phyloP scores from a whole-genome alignment of 2,113 vertebrate species.

The Epinephelus cyanopodus region DNA sequence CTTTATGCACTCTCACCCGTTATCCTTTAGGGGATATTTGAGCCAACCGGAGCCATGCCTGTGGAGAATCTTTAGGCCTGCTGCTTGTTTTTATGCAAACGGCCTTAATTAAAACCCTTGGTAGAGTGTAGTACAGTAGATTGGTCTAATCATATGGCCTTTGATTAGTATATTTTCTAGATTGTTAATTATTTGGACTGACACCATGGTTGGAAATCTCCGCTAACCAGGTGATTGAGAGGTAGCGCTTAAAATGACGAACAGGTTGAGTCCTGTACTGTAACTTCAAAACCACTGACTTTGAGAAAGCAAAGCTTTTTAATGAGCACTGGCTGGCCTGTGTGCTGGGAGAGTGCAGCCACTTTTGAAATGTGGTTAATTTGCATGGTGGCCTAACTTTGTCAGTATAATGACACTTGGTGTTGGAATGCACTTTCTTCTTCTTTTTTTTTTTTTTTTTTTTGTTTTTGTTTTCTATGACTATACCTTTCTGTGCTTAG shows the following conservation, averaged over 20 bases:
- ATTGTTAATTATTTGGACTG: constrained; percentile 32
- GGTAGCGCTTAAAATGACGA: constrained; percentile 3
- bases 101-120: constrained; percentile 41
- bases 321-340: constrained; percentile 69
- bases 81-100: constrained; percentile 43
- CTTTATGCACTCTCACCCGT: constrained; percentile 35
- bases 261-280: constrained; percentile 46
- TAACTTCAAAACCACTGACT: constrained; percentile 52
- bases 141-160: constrained; percentile 42
- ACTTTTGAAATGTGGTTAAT: constrained; percentile 61
- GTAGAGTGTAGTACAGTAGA: constrained; percentile 4
- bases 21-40: constrained; percentile 24
- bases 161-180: constrained; percentile 29
- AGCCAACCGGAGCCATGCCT: constrained; percentile 28
- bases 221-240: constrained; percentile 32
- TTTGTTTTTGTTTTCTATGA: constrained; percentile 39
- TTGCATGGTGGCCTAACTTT: constrained; percentile 74
- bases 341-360: constrained; percentile 54
- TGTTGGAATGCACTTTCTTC: constrained; percentile 80
- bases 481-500: constrained; percentile 70
- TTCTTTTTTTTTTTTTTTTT: constrained; percentile 33
- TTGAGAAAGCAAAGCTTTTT: constrained; percentile 48
- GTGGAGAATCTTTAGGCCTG: constrained; percentile 22
- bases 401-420: constrained; percentile 57
- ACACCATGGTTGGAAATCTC: constrained; percentile 25